Base-by-base conservation (phyloP, 1,140 invertebrate genomes). In the Drosophila mayri region DNA sequence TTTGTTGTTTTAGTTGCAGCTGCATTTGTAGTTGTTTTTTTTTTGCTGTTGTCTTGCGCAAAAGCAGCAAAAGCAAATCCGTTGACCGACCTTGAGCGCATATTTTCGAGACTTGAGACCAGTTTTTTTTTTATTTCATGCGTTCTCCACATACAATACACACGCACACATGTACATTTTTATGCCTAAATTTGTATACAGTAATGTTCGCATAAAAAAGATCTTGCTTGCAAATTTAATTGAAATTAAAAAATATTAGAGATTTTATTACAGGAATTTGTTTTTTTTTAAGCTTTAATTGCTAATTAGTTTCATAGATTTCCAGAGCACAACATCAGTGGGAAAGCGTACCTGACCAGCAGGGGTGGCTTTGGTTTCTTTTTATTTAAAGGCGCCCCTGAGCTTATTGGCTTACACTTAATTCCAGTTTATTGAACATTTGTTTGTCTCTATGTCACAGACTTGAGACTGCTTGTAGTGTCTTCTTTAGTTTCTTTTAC, bases 51-150 rank as follows among this genome's bases (percentile, higher is more conserved):
- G 43, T 57, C 55, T 82, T 68, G 70, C 47, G 35, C 62, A 85
- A 59, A 68, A 75, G 68, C 67, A 74, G 50, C 74, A 81, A 58
- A 68, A 73, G 72, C 79, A 76, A 90, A 90, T 86, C 86, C 86
- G 86, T 90, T 90, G 86, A 90, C 86, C 88, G 86, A 90, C 86
- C 86, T 90, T 90, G 86, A 90, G 79, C 76, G 60, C 66, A 88
- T 82, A 79, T 86, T 86, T 86, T 78, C 72, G 72, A 76, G 73
- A 44, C 73, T 76, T 65, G 71, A 76, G 77, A 87, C 83, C 83
- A 87, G 83, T 87, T 76, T 61, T 63, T 46, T 46, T 52, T 73
- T 47, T 37, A 22, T 65, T 62, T 73, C 28, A 57, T 72, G 82
- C 82, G 84, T 85, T 85, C 76, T 61, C 73, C 58, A 49, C 25